phyloP scores from a whole-genome alignment of 1,140 invertebrate genomes.

The Neotoxoptera formosana region DNA sequence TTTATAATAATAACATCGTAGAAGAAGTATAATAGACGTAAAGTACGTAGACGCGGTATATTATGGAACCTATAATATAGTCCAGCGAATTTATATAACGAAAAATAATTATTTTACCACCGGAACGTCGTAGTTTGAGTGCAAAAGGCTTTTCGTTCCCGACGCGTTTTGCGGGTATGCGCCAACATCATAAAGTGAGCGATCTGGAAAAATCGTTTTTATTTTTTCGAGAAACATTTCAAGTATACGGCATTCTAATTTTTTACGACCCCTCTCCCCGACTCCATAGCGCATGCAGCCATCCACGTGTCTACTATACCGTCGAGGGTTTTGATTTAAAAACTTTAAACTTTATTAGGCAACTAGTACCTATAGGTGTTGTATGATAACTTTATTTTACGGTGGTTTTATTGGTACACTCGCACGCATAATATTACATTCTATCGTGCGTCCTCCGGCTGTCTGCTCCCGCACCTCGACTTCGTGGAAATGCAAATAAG shows the following conservation, averaged over 20 bases:
- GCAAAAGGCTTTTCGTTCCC: neutral
- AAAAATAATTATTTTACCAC: neutral
- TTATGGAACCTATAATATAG: neutral
- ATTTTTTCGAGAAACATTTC: neutral
- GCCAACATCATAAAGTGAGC: neutral
- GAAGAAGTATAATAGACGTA: neutral
- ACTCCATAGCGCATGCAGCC: neutral
- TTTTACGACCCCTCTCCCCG: neutral
- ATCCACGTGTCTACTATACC: neutral
- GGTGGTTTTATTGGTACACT: constrained; percentile 3
- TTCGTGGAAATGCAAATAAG: constrained; percentile 9
- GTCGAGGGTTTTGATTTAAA: neutral
- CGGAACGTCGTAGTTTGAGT: neutral
- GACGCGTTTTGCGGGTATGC: neutral
- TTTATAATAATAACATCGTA: neutral
- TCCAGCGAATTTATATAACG: neutral
- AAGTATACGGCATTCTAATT: neutral
- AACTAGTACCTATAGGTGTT: too few relatives aligned
- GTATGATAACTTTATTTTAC: neutral
- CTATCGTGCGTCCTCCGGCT: neutral
- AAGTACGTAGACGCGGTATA: neutral
- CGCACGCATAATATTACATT: neutral
- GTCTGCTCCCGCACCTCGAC: neutral
- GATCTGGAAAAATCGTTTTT: neutral
- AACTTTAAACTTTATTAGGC: too few relatives aligned